phyloP scores from a whole-genome alignment of 2,113 vertebrate genomes.

The Octodon degus region DNA sequence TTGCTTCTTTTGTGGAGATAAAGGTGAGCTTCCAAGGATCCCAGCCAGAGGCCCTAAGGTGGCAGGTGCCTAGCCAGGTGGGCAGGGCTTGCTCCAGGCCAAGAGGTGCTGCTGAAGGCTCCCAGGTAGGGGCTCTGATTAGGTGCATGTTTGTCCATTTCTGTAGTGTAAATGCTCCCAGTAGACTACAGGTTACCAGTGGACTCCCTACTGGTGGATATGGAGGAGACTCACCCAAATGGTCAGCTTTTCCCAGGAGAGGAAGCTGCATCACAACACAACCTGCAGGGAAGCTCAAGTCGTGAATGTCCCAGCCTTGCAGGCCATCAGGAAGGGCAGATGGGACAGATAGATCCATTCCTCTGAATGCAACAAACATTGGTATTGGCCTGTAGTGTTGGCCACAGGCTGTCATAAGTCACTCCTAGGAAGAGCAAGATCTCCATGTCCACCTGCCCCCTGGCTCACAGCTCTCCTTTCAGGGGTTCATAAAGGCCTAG shows the following conservation, averaged over 20 bases:
- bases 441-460: not conserved
- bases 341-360: not conserved
- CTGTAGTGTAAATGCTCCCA: not conserved
- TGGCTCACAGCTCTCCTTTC: not conserved
- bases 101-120: not conserved
- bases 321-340: too few relatives aligned
- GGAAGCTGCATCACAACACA: too few relatives aligned
- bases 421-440: not conserved
- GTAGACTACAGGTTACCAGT: not conserved
- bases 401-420: not conserved
- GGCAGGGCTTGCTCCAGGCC: not conserved
- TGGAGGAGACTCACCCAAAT: not conserved
- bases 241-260: not conserved
- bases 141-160: not conserved
- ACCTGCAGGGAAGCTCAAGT: not conserved
- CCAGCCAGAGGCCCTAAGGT: not conserved
- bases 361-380: not conserved
- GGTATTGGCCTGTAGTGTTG: accelerated
- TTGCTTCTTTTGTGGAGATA: not conserved
- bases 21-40: not conserved
- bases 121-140: too few relatives aligned
- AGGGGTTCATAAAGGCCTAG: not conserved
- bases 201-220: not conserved
- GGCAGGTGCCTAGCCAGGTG: not conserved
- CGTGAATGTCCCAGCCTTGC: not conserved